phyloP scores from a whole-genome alignment of 2,888 invertebrate genomes.

The Lithophane leautieri region DNA sequence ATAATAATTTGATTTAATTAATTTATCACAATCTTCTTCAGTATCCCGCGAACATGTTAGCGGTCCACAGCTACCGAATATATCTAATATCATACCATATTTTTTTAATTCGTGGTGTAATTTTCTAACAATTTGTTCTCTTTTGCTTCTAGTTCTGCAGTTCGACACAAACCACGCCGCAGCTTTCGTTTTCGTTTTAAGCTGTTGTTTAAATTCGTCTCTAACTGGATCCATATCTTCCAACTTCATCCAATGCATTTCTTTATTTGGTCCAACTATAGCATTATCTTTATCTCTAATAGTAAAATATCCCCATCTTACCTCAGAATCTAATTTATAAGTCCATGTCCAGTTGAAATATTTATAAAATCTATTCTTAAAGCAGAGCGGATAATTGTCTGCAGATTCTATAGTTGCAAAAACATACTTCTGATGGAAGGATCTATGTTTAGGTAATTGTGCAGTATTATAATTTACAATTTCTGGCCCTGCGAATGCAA shows the following conservation, averaged over 20 bases:
- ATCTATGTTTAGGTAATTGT: constrained; percentile 68
- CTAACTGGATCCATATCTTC: constrained; percentile 73
- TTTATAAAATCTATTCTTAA: too few relatives aligned
- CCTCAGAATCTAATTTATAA: too few relatives aligned
- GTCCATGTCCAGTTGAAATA: too few relatives aligned
- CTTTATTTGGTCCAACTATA: constrained; percentile 72
- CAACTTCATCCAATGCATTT: constrained; percentile 74
- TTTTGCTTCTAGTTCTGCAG: constrained; percentile 54
- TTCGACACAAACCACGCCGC: constrained; percentile 76
- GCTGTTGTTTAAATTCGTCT: constrained; percentile 67
- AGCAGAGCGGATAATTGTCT: too few relatives aligned
- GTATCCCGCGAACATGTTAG: constrained; percentile 63
- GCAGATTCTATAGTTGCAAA: constrained; percentile 75
- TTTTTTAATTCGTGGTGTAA: constrained; percentile 55
- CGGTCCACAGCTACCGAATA: constrained; percentile 67
- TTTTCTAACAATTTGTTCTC: constrained; percentile 50
- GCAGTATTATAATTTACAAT: constrained; percentile 44
- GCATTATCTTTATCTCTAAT: constrained; percentile 69
- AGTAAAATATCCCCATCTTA: constrained; percentile 44
- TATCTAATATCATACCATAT: constrained; percentile 57
- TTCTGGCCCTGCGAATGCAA: constrained; percentile 79
- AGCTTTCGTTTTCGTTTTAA: constrained; percentile 71
- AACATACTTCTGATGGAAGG: constrained; percentile 76
- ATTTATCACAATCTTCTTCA: constrained; percentile 69
- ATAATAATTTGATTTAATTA: constrained; percentile 58